phyloP scores from a whole-genome alignment of 1,140 invertebrate species.

The Chymomyza costata region DNA sequence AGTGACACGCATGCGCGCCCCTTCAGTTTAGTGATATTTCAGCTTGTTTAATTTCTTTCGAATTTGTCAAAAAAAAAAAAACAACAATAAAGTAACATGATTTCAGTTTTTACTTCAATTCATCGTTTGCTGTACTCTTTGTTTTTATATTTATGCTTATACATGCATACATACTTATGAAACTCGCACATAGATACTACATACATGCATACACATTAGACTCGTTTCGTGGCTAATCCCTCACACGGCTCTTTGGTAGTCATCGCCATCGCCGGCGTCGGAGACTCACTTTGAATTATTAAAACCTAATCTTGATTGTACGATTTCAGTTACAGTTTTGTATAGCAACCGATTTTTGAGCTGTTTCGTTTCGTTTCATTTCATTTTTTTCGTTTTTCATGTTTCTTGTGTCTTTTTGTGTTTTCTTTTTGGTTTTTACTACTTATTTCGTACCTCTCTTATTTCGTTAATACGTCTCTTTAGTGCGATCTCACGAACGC shows the following conservation, averaged over 20 bases:
- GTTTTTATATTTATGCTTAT: no score
- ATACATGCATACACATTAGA: slow-evolving; percentile 27
- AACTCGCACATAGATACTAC: no score
- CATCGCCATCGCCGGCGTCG: slow-evolving; percentile 3
- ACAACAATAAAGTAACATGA: slow-evolving; percentile 49
- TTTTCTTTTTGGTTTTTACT: no score
- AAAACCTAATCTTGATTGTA: slow-evolving; percentile 71
- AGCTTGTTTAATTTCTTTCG: slow-evolving; percentile 65
- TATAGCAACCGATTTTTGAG: background rate
- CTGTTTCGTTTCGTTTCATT: background rate
- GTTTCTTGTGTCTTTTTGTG: slow-evolving; percentile 24
- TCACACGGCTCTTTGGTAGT: slow-evolving; percentile 21
- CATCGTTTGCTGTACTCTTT: slow-evolving; percentile 2
- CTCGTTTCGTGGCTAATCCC: slow-evolving; percentile 56
- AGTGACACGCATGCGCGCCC: slow-evolving; percentile 13
- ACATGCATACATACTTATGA: background rate
- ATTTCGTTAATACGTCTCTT: slow-evolving; percentile 43
- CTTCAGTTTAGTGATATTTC: slow-evolving; percentile 9
- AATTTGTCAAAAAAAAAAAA: slow-evolving; percentile 60
- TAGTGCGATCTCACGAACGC: slow-evolving; percentile 61
- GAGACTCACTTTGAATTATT: slow-evolving; percentile 68
- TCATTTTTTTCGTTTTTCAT: slow-evolving; percentile 2
- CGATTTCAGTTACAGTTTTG: slow-evolving; percentile 24
- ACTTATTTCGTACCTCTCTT: no score
- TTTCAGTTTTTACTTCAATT: slow-evolving; percentile 65